Evolutionary conservation across 2,888 invertebrate genomes (phyloP).

Genomic region (Aromia moschata): DNA sequence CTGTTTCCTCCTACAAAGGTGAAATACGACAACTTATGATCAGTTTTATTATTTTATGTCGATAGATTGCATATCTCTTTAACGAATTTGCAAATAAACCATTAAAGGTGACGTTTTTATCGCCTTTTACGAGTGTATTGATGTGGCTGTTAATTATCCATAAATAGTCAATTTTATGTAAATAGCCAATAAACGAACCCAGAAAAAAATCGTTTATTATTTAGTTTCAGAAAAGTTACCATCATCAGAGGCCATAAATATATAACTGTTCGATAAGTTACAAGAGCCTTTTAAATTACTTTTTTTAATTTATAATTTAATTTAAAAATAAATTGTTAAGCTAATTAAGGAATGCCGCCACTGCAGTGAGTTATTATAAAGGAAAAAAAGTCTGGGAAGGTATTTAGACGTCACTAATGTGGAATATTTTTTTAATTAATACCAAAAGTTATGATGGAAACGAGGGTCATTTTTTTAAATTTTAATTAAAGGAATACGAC

Average conservation of each 20-base stretch:
- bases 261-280: neutral
- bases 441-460: too few species aligned
- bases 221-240: neutral
- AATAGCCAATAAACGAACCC: neutral
- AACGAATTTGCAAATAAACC: neutral
- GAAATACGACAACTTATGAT: too few species aligned
- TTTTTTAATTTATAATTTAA: neutral
- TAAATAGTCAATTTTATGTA: constrained; percentile 1
- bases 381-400: neutral
- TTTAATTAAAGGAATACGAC: too few species aligned
- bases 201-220: neutral
- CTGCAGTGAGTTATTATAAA: neutral
- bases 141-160: neutral
- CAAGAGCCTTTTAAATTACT: neutral
- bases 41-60: too few species aligned
- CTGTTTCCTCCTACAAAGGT: too few species aligned
- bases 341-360: neutral
- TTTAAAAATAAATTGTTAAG: neutral
- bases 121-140: neutral
- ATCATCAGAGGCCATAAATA: neutral
- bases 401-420: too few species aligned
- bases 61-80: too few species aligned
- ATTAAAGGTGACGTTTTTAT: neutral
- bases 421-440: too few species aligned
- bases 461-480: too few species aligned